Base-by-base conservation (phyloP, 2,888 invertebrate genomes). In the Theodoxus fluviatilis region DNA sequence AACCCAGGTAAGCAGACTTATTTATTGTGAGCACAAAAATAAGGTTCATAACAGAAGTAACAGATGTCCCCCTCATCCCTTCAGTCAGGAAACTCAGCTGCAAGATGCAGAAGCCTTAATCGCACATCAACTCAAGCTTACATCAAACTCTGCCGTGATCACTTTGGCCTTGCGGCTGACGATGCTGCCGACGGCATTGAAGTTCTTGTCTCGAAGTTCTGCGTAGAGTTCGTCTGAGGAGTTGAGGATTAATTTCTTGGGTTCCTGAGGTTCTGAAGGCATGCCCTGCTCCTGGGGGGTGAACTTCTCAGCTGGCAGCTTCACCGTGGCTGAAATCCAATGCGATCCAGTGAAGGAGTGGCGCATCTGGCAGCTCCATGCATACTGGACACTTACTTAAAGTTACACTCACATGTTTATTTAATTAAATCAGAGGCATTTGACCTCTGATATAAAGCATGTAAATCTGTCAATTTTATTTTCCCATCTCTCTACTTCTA, bases 141-240 rank as follows among this genome's bases (percentile, higher is more conserved):
- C 88, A 78, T 88, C 88, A 81, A 95, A 90, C 84, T 96, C 94
- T 0, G 92, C 91, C 74, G 94, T 93, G 68, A 98, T 94, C 6
- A 92, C 90, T 83, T 93, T 94, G 0, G 96, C 96, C 86, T 94
- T 95, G 80, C 92, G 92, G 1, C 94, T 93, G 0, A 98, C 89
- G 18, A 93, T 91, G 49, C 93, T 91, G 3, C 96, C 96, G 6
- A 97, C 93, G 74, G 94, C 93, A 83, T 94, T 94, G 84, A 98
- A 97, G 88, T 94, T 95, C 85, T 94, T 94, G 84, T 98, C 96
- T 49, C 98, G 90, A 33, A 98, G 90, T 84, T 97, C 96, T 0
- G 92, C 91, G 86, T 92, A 98, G 15, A 98, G 87, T 81, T 94
- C 94, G 84, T 98, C 97, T 18, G 91, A 91, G 0, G 97, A 97